Conservation (phyloP, 2,888 invertebrate genomes). For the Cantharis flavilabris region DNA sequence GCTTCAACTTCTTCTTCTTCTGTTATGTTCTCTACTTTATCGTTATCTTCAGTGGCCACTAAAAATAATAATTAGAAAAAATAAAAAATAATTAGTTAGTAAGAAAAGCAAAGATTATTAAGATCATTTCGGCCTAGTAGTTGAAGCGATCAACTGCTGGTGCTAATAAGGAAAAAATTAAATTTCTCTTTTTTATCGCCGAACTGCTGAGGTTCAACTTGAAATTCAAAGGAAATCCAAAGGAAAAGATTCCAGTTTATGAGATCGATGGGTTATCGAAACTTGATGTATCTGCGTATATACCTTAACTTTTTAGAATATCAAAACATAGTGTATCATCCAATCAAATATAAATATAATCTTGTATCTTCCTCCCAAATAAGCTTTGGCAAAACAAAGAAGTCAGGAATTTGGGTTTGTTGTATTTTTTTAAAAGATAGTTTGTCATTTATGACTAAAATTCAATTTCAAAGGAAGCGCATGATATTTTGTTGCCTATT, state of each 20-base stretch:
- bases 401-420: background rate
- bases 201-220: too few species aligned
- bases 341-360: too few species aligned
- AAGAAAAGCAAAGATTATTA: background rate
- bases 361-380: background rate
- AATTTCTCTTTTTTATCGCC: too few species aligned
- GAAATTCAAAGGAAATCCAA: too few species aligned
- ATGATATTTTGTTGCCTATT: background rate
- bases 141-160: too few species aligned
- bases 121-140: too few species aligned
- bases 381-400: background rate
- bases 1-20: background rate
- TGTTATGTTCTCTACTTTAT: background rate
- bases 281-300: too few species aligned
- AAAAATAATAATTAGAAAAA: background rate
- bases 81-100: background rate
- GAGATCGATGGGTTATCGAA: too few species aligned
- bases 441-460: background rate
- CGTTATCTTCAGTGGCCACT: background rate
- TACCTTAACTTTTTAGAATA: too few species aligned
- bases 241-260: too few species aligned
- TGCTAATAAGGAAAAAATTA: too few species aligned
- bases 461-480: background rate
- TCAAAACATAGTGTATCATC: too few species aligned
- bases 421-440: background rate